Conservation (phyloP, 2,888 invertebrate species). For the Nemurella pictetii region DNA sequence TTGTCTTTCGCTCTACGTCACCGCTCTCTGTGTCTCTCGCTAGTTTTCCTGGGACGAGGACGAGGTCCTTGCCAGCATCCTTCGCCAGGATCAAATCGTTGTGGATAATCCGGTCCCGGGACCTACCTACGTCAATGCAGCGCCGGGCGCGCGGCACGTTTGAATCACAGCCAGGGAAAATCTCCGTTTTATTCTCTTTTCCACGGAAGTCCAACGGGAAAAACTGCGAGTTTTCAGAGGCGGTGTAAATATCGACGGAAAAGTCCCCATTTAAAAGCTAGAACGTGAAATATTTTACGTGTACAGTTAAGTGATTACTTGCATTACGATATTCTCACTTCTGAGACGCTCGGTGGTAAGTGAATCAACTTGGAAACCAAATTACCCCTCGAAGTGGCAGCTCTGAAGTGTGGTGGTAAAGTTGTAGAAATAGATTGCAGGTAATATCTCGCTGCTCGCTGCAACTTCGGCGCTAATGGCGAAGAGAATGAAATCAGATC, state of each 20-base stretch:
- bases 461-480: neutral
- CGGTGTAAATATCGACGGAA: no score
- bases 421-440: neutral
- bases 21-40: no score
- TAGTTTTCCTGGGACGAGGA: neutral
- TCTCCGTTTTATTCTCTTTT: no score
- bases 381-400: neutral
- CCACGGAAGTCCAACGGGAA: no score
- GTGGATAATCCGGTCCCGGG: neutral
- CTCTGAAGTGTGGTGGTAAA: neutral
- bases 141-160: neutral
- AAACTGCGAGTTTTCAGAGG: no score
- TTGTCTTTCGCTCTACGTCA: no score
- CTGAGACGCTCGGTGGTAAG: neutral
- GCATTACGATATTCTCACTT: no score
- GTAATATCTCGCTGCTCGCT: neutral
- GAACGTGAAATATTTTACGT: neutral
- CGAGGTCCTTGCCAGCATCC: neutral
- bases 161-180: neutral
- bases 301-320: neutral
- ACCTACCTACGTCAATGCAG: neutral
- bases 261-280: neutral
- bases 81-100: no score
- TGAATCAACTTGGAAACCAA: neutral
- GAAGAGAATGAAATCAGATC: neutral